Evolutionary conservation across 2,797 vertebrate genomes (phyloP).

Genomic region (Xenentodon cancila): DNA sequence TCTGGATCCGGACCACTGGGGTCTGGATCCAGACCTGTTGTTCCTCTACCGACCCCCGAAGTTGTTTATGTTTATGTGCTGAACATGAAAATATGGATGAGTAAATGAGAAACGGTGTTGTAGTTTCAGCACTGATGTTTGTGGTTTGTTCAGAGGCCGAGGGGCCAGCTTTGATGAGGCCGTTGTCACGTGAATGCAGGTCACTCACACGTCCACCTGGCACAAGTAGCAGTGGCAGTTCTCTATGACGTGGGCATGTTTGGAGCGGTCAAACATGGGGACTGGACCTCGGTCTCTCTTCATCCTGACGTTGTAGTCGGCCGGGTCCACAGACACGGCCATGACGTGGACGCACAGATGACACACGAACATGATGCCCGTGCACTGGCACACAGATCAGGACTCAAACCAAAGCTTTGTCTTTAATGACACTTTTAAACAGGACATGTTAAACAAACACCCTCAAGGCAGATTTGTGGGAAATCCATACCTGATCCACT

Average conservation of each 20-base stretch:
- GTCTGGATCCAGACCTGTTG: no score
- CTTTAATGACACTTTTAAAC: not conserved
- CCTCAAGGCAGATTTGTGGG: no score
- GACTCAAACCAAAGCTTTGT: conserved; percentile 1
- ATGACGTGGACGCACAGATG: conserved; percentile 92
- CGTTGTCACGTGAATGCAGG: not conserved
- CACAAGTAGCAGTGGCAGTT: conserved; percentile 97
- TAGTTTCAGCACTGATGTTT: no score
- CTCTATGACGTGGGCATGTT: conserved; percentile 95
- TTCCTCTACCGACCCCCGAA: no score
- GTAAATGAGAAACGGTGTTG: no score
- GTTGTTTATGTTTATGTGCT: no score
- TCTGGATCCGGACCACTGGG: no score
- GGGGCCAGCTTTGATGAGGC: not conserved
- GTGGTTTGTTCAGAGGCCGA: no score
- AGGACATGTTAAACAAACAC: not conserved
- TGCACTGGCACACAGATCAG: conserved; percentile 84
- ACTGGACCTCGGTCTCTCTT: conserved; percentile 87
- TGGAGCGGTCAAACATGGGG: conserved; percentile 87
- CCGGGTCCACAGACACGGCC: conserved; percentile 93
- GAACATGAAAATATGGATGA: no score
- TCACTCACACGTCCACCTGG: conserved; percentile 96
- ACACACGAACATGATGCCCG: conserved; percentile 86
- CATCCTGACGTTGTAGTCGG: conserved; percentile 89
- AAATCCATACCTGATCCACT: no score